Base-by-base conservation (phyloP, 2,797 vertebrate genomes). In the Periophthalmus magnuspinnatus region DNA sequence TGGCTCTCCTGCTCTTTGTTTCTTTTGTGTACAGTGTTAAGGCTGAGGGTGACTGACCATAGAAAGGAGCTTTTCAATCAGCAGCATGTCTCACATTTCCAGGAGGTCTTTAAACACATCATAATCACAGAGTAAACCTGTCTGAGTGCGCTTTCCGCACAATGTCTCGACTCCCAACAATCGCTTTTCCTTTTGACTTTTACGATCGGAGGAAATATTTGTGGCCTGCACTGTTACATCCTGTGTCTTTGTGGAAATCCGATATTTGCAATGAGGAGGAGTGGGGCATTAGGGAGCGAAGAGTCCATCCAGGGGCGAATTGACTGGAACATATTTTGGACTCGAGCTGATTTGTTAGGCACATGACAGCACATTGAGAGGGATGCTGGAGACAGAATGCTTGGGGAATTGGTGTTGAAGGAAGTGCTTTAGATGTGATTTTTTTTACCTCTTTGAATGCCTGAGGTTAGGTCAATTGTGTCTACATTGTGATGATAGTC, bases 201-300 rank as follows among this genome's bases (percentile, higher is more conserved):
- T 70, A 69, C 71, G 38, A 74, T 61, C 66, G 38, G 63, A 63
- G 55, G 75, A 75, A 71, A 75, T 68, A 72, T 87, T 71, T 84
- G 70, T 59, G 63, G 70, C 80, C 81, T 14, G 84, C 78, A 85
- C 83, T 87, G 77, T 81, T 72, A 69, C 83, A 75, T 77, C 72
- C 83, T 82, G 84, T 84, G 89, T 79, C 82, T 69, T 89, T 84
- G 69, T 89, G 88, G 89, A 87, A 86, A 91, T 71, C 71, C 77
- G 86, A 90, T 85, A 75, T 81, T 88, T 79, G 76, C 81, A 63
- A 67, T 74, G 67, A 71, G 70, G 70, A 71, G 69, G 70, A 69
- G 66, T 61, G 22, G 24, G 70, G 60, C 36, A 72, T 21, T 61
- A 32, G 65, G 69, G 65, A 75, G 72, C 41, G 75, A 56, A 69